phyloP scores from a whole-genome alignment of 2,888 invertebrate genomes.

The Nomada lathburiana region DNA sequence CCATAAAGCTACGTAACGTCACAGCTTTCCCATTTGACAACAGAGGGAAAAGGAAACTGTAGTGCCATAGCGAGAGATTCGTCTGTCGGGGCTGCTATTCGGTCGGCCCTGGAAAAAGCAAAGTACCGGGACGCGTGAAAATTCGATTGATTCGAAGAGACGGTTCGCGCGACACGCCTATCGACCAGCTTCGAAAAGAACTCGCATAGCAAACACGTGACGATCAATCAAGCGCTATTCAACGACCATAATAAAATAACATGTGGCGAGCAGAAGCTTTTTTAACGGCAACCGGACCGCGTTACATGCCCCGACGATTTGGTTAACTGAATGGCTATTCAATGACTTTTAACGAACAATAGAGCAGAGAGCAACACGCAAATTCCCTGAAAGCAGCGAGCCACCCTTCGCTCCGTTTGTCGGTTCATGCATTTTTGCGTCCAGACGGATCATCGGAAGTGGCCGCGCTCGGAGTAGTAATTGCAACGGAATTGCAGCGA shows the following conservation, averaged over 20 bases:
- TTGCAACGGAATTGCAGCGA: not conserved
- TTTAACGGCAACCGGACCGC: constrained; percentile 33
- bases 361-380: constrained; percentile 26
- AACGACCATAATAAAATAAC: constrained; percentile 72
- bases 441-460: constrained; percentile 17
- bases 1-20: not conserved
- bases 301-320: constrained; percentile 61
- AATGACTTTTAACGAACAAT: constrained; percentile 68
- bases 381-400: constrained; percentile 28
- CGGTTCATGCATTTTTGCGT: not conserved
- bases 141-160: constrained; percentile 23
- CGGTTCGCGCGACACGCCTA: constrained; percentile 13
- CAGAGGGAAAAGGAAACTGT: too few relatives aligned
- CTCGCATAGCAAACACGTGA: constrained; percentile 68
- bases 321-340: constrained; percentile 64
- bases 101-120: not conserved
- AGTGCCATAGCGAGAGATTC: not conserved
- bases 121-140: constrained; percentile 14
- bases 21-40: not conserved
- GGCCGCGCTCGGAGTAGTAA: not conserved
- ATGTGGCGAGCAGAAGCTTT: constrained; percentile 33
- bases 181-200: constrained; percentile 37
- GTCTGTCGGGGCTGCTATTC: constrained; percentile 14
- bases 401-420: constrained; percentile 6
- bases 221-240: constrained; percentile 77